Percentiles rank a stretch among this genome's conserved stretches.
phyloP scores from a whole-genome alignment of 2,113 vertebrate species.

The Microtus ochrogaster region DNA sequence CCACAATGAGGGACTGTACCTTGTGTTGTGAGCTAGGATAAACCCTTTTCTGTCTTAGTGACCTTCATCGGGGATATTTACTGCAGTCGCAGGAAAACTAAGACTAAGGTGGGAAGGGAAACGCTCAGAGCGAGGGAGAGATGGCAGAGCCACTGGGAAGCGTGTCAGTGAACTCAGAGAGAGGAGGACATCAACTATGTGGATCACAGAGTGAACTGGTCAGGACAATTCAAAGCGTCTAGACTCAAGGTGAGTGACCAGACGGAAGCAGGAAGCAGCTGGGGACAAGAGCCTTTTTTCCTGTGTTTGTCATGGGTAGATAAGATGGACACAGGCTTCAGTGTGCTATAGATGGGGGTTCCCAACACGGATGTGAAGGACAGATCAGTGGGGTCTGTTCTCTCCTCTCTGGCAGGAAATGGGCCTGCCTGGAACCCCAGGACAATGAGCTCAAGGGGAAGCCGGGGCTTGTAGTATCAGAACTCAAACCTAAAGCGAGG shows the following conservation, averaged over 20 bases:
- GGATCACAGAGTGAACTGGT: background rate
- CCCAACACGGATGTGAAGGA: rapidly evolving
- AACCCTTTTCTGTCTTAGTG: background rate
- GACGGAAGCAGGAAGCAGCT: background rate
- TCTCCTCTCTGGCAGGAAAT: background rate
- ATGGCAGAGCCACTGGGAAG: background rate
- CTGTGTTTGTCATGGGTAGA: background rate
- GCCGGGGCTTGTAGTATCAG: background rate
- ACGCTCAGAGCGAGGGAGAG: background rate
- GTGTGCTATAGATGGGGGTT: rapidly evolving
- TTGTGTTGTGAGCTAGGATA: background rate
- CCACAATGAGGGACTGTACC: too few species aligned
- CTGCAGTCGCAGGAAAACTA: too few species aligned
- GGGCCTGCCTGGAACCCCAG: background rate
- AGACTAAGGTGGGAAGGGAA: background rate
- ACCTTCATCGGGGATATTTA: background rate
- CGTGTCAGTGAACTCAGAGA: background rate
- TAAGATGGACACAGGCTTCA: background rate
- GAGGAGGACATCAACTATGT: too few species aligned
- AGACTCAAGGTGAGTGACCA: background rate
- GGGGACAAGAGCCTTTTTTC: background rate
- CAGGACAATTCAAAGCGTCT: background rate
- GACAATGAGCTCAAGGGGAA: background rate
- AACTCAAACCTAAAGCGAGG: background rate
- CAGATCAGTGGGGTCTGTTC: too few species aligned